Percentiles rank a stretch among this genome's conserved stretches.
phyloP scores from a whole-genome alignment of 64 coral and sea anemone genomes.

The Pocillopora verrucosa region DNA sequence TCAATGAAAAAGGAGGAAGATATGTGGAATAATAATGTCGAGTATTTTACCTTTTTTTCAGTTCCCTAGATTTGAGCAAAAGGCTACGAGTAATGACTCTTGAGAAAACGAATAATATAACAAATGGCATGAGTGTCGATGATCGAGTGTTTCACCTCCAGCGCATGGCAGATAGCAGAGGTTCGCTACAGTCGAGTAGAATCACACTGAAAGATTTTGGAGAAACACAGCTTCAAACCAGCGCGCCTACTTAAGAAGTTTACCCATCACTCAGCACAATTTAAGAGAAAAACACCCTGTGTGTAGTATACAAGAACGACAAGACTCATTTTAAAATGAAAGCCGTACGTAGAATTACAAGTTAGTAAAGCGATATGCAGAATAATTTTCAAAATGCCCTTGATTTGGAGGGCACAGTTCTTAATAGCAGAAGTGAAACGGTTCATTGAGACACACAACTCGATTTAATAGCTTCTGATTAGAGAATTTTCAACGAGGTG shows the following conservation, averaged over 20 bases:
- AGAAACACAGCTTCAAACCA: slow-evolving; percentile 12
- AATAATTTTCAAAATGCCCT: too few relatives aligned
- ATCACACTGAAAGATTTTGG: slow-evolving; percentile 19
- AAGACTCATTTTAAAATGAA: neutral
- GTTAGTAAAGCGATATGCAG: too few relatives aligned
- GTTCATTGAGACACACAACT: too few relatives aligned
- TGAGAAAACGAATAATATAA: neutral
- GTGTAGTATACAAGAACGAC: neutral
- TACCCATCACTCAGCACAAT: neutral
- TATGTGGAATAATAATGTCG: neutral
- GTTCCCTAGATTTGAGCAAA: slow-evolving; percentile 21
- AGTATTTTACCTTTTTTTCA: neutral
- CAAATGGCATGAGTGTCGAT: neutral
- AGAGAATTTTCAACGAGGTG: too few relatives aligned
- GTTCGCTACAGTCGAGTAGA: slow-evolving; percentile 11
- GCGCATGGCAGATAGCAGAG: slow-evolving; percentile 27
- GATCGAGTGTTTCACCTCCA: neutral
- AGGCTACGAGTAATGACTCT: neutral
- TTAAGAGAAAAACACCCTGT: neutral
- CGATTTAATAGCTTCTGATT: too few relatives aligned
- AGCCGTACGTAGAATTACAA: too few relatives aligned
- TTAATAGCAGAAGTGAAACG: too few relatives aligned
- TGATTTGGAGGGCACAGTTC: too few relatives aligned
- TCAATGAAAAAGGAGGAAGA: neutral
- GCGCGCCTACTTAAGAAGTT: neutral